These are phyloP conservation scores for Tromatobia lineatoria DNA, from an alignment of 2,888 invertebrate genomes.

Conservation along the genomic window DNA sequence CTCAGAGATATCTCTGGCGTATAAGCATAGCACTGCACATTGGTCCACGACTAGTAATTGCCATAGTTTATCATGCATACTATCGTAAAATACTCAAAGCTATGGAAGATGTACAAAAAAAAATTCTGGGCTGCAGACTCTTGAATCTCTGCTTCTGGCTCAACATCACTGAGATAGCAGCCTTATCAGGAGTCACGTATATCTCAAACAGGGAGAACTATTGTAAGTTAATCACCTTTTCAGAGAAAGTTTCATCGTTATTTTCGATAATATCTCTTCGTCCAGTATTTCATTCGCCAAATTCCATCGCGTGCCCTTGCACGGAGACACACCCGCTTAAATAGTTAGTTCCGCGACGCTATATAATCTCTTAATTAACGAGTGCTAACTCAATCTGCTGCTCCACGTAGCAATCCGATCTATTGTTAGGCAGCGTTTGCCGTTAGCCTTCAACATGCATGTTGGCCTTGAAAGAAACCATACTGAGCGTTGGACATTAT, in stretches of 20 bases:
- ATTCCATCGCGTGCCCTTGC: background rate
- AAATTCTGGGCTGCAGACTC: constrained; percentile 86
- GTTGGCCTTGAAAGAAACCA: constrained; percentile 53
- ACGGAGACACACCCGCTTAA: background rate
- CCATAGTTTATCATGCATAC: constrained; percentile 94
- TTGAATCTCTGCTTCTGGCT: constrained; percentile 92
- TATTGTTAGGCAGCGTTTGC: constrained; percentile 30
- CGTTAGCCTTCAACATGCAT: constrained; percentile 22
- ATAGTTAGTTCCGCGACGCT: constrained; percentile 29
- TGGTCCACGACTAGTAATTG: constrained; percentile 95
- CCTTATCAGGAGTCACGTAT: constrained; percentile 96
- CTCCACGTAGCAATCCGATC: constrained; percentile 8
- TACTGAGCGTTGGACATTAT: constrained; percentile 51
- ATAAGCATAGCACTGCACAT: constrained; percentile 96
- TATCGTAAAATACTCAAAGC: constrained; percentile 90
- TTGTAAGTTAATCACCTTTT: constrained; percentile 89
- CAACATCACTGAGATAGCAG: constrained; percentile 93
- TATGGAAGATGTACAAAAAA: constrained; percentile 86
- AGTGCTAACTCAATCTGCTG: constrained; percentile 34
- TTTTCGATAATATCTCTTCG: background rate
- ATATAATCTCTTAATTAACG: constrained; percentile 49
- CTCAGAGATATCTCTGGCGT: constrained; percentile 97
- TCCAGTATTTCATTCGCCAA: background rate
- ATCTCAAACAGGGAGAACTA: constrained; percentile 98
- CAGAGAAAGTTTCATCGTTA: background rate